A percentile compares a stretch with the other conserved stretches of the same genome.
Conservation (phyloP, 1,140 invertebrate genomes). For the Hyposmocoma kahamanoa region DNA sequence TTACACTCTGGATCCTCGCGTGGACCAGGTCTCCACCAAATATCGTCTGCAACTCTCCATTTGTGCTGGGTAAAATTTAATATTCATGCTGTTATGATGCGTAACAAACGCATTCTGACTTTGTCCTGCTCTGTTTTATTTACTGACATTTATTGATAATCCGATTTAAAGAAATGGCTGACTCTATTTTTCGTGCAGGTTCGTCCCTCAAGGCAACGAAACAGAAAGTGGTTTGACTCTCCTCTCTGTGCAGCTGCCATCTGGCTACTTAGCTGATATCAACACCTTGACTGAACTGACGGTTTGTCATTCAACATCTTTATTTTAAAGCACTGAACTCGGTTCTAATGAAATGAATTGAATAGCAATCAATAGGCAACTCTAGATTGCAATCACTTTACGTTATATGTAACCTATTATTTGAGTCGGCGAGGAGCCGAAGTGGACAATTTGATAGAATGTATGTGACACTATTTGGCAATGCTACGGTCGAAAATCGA, state of each 20-base stretch:
- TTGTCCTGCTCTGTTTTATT: slow-evolving; percentile 15
- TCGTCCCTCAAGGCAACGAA: slow-evolving; percentile 58
- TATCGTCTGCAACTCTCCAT: slow-evolving; percentile 90
- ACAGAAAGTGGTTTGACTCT: slow-evolving; percentile 61
- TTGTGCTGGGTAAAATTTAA: slow-evolving; percentile 80
- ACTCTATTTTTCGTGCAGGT: too few species aligned
- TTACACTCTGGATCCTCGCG: slow-evolving; percentile 91
- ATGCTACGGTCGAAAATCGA: too few species aligned
- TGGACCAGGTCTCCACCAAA: slow-evolving; percentile 88
- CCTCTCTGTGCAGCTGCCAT: slow-evolving; percentile 61
- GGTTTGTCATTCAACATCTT: slow-evolving; percentile 42
- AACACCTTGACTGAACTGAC: slow-evolving; percentile 62
- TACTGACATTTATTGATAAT: too few species aligned
- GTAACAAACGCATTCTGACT: slow-evolving; percentile 1
- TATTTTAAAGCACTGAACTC: too few species aligned
- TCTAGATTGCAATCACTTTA: too few species aligned
- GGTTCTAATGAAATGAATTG: too few species aligned
- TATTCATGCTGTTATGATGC: not conserved
- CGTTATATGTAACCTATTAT: too few species aligned
- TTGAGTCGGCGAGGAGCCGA: too few species aligned
- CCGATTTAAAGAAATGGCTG: too few species aligned
- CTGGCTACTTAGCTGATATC: slow-evolving; percentile 65
- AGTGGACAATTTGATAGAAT: too few species aligned
- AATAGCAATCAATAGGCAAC: too few species aligned
- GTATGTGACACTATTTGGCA: too few species aligned